Evolutionary conservation across 2,888 invertebrate genomes (phyloP), one percentile per base, ranked within the genome.

Genomic region (Bombylius major): DNA sequence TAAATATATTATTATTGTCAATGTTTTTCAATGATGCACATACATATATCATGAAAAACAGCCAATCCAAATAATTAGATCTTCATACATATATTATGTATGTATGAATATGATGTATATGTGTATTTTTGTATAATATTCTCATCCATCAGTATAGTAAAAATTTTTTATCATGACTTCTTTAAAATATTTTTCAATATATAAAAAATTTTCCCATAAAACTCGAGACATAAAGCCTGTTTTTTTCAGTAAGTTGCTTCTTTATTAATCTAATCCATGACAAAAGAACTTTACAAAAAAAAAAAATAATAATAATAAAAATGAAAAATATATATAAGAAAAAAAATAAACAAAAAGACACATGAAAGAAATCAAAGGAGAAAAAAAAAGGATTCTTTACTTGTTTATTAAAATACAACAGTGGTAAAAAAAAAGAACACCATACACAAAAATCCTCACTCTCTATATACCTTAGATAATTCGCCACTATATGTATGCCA

Each of bases 181-280:
- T 42, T 23, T 11, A 42, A 42, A 42, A 42, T 4, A 42, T 42
- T 11, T 42, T 11, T 42, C 1, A 42, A 42, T 42, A 42, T 42
- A 42, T 42, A 14, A 36, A 33, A 45, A 33, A 50, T 55, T 51
- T 55, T 55, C 55, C 55, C 55, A 55, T 50, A 42, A 42, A 42
- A 42, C 39, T 42, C 50, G 47, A 47, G 45, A 54, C 31, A 51
- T 11, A 42, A 42, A 42, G 39, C 39, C 39, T 42, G 39, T 42
- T 42, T 23, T 23, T 34, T 44, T 39, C 46, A 44, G 50, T 46
- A 55, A 55, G 50, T 47, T 51, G 55, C 33, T 51, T 55, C 50
- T 55, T 55, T 50, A 55, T 55, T 55, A 55, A 55, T 55, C 50
- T 55, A 55, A 55, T 51, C 47, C 45, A 51, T 36, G 47, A 23